Conservation (phyloP, 2,888 invertebrate species). For the Micropterix aruncella region DNA sequence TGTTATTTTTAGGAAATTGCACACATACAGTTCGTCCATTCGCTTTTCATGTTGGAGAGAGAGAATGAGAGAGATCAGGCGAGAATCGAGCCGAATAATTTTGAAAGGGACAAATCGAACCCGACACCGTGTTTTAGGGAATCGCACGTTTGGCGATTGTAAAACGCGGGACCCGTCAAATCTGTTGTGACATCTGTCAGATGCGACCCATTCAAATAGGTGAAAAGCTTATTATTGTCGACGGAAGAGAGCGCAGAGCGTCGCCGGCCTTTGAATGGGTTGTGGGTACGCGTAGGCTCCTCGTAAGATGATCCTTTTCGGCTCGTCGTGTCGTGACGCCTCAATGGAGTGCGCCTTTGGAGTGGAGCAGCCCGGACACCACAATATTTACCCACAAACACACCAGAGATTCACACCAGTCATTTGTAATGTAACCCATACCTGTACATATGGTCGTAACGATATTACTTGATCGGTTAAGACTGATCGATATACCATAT, state of each 20-base stretch:
- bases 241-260: neutral
- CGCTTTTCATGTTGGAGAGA: too few relatives aligned
- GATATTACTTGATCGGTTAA: neutral
- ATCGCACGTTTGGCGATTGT: neutral
- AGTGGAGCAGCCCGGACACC: too few relatives aligned
- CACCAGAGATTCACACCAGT: neutral
- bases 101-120: neutral
- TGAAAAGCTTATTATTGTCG: neutral
- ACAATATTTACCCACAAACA: neutral
- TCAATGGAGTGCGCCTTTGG: neutral
- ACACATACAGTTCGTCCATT: too few relatives aligned
- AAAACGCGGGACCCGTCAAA: neutral
- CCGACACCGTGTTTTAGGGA: too few relatives aligned
- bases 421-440: neutral
- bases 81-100: too few relatives aligned
- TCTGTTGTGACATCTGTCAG: neutral
- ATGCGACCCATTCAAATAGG: neutral
- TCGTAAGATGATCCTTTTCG: neutral
- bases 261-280: neutral
- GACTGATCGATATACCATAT: too few relatives aligned
- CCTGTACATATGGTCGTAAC: neutral
- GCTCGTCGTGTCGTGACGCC: too few relatives aligned
- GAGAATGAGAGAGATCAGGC: too few relatives aligned
- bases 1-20: too few relatives aligned
- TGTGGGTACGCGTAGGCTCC: neutral